Evolutionary conservation across 2,797 vertebrate genomes (phyloP).

Genomic region (Chrosomus eos): DNA sequence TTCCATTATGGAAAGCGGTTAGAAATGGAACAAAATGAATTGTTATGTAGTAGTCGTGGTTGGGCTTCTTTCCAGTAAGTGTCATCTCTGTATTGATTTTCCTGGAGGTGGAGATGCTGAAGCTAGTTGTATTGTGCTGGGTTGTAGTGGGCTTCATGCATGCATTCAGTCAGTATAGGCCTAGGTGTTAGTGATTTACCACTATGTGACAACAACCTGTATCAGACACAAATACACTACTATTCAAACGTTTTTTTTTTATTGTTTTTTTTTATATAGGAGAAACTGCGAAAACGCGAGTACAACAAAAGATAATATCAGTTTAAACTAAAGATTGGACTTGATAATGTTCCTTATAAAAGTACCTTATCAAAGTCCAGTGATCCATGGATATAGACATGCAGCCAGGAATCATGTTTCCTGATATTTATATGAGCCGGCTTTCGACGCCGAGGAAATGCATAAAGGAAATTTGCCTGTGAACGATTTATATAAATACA

Average conservation of each 20-base stretch:
- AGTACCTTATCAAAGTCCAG: too few relatives aligned
- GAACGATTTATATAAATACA: too few relatives aligned
- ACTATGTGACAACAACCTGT: background rate
- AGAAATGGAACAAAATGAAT: slow-evolving; percentile 20
- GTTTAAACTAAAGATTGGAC: too few relatives aligned
- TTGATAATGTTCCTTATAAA: too few relatives aligned
- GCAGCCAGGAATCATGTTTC: too few relatives aligned
- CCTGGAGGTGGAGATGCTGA: slow-evolving; percentile 33
- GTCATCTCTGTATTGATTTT: slow-evolving; percentile 48
- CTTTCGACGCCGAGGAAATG: too few relatives aligned
- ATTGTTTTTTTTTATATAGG: too few relatives aligned
- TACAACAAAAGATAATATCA: too few relatives aligned
- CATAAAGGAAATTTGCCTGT: too few relatives aligned
- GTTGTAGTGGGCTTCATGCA: background rate
- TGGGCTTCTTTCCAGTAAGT: slow-evolving; percentile 28
- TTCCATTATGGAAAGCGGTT: background rate
- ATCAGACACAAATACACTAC: background rate
- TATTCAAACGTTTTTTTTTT: background rate
- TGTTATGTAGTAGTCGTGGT: slow-evolving; percentile 22
- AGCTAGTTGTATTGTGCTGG: slow-evolving; percentile 14
- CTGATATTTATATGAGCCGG: too few relatives aligned
- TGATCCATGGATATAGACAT: too few relatives aligned
- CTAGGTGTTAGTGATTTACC: background rate
- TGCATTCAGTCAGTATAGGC: background rate
- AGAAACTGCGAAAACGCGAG: too few relatives aligned